Conservation (phyloP, 2,113 vertebrate species). For the Merops nubicus region DNA sequence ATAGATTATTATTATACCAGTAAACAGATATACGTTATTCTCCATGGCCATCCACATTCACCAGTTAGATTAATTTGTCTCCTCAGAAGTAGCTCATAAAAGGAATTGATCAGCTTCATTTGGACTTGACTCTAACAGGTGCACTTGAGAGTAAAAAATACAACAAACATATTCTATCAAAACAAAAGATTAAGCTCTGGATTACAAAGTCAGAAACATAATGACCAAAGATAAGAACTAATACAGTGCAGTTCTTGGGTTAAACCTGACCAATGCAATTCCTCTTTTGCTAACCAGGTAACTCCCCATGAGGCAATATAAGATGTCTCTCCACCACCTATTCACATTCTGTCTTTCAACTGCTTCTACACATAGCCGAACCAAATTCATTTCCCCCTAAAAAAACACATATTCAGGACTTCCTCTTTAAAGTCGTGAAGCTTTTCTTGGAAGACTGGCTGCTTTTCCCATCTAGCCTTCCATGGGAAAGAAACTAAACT, state of each 20-base stretch:
- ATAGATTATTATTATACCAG: not conserved
- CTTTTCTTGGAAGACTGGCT: not conserved
- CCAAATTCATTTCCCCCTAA: not conserved
- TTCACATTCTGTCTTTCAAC: not conserved
- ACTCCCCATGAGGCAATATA: not conserved
- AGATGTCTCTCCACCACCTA: not conserved
- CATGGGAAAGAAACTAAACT: not conserved
- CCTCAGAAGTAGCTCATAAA: not conserved
- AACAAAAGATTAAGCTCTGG: not conserved
- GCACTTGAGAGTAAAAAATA: not conserved
- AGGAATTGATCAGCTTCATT: not conserved
- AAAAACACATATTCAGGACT: not conserved
- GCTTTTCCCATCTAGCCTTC: not conserved
- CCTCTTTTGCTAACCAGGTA: not conserved
- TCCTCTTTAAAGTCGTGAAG: not conserved
- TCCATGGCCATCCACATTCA: not conserved
- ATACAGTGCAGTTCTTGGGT: not conserved
- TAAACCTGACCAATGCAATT: not conserved
- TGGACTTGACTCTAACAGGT: not conserved
- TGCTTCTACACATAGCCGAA: not conserved
- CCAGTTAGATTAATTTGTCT: not conserved
- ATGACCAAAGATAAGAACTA: not conserved
- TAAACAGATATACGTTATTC: not conserved
- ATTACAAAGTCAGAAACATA: not conserved
- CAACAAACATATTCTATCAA: not conserved